These are phyloP conservation scores for Alosa sapidissima DNA, from an alignment of 2,797 vertebrate genomes.

Conservation along the genomic window DNA sequence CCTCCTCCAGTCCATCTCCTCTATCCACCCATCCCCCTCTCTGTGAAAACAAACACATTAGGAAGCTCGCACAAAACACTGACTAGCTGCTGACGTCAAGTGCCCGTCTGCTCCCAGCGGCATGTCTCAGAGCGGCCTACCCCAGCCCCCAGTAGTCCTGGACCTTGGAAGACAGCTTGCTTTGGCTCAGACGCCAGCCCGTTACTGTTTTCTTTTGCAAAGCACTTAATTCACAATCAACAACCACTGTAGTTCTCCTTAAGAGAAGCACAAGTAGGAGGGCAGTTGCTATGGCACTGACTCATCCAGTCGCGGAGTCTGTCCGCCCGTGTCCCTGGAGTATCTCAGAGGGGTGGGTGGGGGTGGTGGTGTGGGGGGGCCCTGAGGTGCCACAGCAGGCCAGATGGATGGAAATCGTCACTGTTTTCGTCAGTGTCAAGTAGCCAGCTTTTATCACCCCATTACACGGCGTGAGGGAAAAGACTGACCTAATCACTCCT, in stretches of 20 bases:
- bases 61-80: conserved; percentile 60
- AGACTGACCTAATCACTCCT: conserved; percentile 11
- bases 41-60: conserved; percentile 57
- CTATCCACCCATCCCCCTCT: conserved; percentile 1
- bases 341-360: not conserved
- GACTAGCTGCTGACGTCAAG: conserved; percentile 51
- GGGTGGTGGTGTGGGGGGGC: not conserved
- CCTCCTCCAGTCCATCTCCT: not conserved
- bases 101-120: conserved; percentile 40
- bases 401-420: conserved; percentile 14
- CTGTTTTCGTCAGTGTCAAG: conserved; percentile 7
- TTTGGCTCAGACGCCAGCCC: not conserved
- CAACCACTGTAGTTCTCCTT: not conserved
- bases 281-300: not conserved
- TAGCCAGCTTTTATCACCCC: conserved; percentile 26
- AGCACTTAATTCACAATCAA: not conserved
- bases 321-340: not conserved
- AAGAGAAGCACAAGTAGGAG: not conserved
- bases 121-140: conserved; percentile 19
- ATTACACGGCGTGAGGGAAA: not conserved
- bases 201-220: not conserved
- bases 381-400: not conserved
- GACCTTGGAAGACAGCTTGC: not conserved
- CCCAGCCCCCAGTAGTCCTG: not conserved
- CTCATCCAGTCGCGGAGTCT: not conserved